Percentiles rank a stretch among this genome's conserved stretches.
phyloP scores from a whole-genome alignment of 2,888 invertebrate genomes.

The Choreutis nemorana region DNA sequence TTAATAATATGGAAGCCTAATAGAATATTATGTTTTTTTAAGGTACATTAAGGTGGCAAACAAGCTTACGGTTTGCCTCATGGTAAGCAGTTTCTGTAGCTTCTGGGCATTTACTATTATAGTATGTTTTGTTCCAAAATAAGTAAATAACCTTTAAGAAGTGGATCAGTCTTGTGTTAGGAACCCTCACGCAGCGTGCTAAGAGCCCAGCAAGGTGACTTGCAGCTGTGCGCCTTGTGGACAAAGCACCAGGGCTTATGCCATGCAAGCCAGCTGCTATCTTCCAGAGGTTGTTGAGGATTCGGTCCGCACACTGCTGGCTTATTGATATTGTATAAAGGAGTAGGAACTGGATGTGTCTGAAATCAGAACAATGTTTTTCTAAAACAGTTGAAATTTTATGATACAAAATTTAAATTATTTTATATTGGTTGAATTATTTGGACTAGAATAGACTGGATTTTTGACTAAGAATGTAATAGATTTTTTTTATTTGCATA shows the following conservation, averaged over 20 bases:
- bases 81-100: no score
- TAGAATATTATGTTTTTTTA: no score
- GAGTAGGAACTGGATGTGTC: conserved; percentile 57
- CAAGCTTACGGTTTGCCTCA: no score
- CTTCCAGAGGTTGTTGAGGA: conserved; percentile 42
- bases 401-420: conserved; percentile 4
- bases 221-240: conserved; percentile 45
- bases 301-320: conserved; percentile 47
- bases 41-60: no score
- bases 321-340: conserved; percentile 55
- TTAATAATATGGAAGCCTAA: no score
- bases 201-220: conserved; percentile 50
- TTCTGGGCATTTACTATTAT: no score
- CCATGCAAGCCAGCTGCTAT: conserved; percentile 46
- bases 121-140: no score
- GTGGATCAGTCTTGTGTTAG: conserved; percentile 38
- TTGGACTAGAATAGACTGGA: no score
- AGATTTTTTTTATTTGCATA: no score
- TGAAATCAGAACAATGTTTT: conserved; percentile 23
- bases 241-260: conserved; percentile 36
- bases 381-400: neutral
- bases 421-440: no score
- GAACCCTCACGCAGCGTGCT: conserved; percentile 46
- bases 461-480: no score
- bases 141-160: conserved; percentile 70